These are phyloP conservation scores for Eumaeus atala DNA, from an alignment of 1,140 invertebrate species.

Conservation along the genomic window DNA sequence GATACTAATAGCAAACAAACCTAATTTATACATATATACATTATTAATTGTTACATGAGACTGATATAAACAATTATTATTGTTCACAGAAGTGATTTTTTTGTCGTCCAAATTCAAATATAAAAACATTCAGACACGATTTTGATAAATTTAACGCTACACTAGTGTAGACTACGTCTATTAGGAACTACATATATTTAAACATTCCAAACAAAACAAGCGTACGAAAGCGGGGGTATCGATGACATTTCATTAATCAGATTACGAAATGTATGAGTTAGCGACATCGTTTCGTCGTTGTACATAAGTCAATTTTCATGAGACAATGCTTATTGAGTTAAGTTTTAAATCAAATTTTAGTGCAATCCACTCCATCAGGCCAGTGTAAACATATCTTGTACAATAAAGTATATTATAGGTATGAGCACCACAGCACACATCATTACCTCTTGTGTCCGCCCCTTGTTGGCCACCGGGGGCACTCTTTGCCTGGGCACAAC, in stretches of 20 bases:
- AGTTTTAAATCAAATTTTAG: too few relatives aligned
- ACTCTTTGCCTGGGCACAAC: slow-evolving; percentile 20
- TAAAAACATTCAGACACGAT: background rate
- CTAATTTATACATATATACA: too few relatives aligned
- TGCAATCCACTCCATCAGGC: background rate
- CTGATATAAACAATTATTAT: too few relatives aligned
- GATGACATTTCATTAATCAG: slow-evolving; percentile 13
- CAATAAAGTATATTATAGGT: slow-evolving; percentile 37
- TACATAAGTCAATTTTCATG: too few relatives aligned
- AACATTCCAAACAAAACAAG: slow-evolving; percentile 9
- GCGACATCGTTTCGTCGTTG: too few relatives aligned
- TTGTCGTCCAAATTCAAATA: too few relatives aligned
- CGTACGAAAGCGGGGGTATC: slow-evolving; percentile 7
- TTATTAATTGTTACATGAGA: too few relatives aligned
- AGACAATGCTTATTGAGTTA: too few relatives aligned
- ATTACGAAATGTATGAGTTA: too few relatives aligned
- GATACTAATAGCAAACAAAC: too few relatives aligned
- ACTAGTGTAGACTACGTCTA: background rate
- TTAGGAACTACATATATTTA: background rate
- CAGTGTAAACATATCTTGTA: slow-evolving; percentile 18
- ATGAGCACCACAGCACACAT: slow-evolving; percentile 60
- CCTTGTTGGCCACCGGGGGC: slow-evolving; percentile 29
- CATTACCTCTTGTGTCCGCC: slow-evolving; percentile 60
- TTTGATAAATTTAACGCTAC: background rate
- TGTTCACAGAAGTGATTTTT: too few relatives aligned